A percentile compares a stretch with the other conserved stretches of the same genome.
phyloP scores from a whole-genome alignment of 2,113 vertebrate genomes.

The Platycercus adscitus region DNA sequence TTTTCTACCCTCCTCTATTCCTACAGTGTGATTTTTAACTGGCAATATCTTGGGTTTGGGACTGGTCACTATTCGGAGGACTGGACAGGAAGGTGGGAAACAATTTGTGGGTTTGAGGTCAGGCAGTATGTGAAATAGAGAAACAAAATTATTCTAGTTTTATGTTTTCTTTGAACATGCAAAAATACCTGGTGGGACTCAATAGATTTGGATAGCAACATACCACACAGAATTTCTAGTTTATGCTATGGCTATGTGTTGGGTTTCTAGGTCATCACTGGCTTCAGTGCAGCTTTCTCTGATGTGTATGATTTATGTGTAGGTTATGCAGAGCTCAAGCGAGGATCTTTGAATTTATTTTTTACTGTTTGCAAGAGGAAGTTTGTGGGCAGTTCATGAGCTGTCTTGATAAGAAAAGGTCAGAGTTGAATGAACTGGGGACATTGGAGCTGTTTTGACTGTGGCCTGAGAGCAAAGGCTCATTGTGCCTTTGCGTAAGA shows the following conservation, averaged over 20 bases:
- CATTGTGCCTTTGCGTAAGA: background rate
- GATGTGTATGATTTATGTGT: background rate
- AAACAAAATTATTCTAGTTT: background rate
- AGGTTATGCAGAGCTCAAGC: background rate
- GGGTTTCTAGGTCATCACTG: background rate
- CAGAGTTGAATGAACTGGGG: background rate
- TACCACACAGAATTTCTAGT: background rate
- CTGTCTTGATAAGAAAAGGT: background rate
- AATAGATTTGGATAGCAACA: background rate
- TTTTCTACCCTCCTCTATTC: background rate
- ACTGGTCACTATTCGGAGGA: background rate
- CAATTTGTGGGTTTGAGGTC: background rate
- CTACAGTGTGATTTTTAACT: background rate
- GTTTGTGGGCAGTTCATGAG: background rate
- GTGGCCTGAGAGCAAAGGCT: background rate
- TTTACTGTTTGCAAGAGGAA: background rate
- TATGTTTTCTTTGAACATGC: background rate
- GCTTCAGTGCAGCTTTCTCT: background rate
- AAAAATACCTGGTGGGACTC: background rate
- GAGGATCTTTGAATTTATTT: background rate
- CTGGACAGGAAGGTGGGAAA: background rate
- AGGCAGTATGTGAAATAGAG: background rate
- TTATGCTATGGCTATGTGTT: fast-evolving
- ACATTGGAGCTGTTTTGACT: background rate
- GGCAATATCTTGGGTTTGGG: background rate